Base-by-base conservation (phyloP, 2,113 vertebrate species). In the Sceloporus tristichus region DNA sequence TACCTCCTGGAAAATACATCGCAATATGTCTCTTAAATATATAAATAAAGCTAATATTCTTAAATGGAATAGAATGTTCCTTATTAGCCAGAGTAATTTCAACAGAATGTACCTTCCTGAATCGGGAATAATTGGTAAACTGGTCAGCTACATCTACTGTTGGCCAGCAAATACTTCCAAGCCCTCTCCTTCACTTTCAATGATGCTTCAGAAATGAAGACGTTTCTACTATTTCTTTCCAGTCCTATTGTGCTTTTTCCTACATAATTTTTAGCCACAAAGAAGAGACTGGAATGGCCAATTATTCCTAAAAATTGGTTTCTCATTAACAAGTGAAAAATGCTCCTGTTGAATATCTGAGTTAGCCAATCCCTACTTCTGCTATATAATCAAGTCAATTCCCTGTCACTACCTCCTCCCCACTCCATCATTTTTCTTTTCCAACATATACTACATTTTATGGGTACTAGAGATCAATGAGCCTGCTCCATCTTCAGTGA, bases 1-100 rank as follows among this genome's bases (percentile, higher is more conserved):
- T 23, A 99, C 96, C 94, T 99, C 99, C 99, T 99, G 94, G 48
- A 91, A 88, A 13, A 84, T 88, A 89, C 54, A 83, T 23, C 25
- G 34, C 34, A 53, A 74, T 68, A 82, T 54, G 54, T n/a, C 23
- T 75, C 73, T 81, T 4, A 70, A 40, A 21, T 16, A 27, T 54
- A 54, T 38, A 54, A 66, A 81, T 8, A 82, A 77, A 87, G 54
- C 40, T 16, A 8, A 84, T 29, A 85, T 75, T 9, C 40, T 77
- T 54, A 77, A 23, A 18, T 9, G 18, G 73, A 68, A 82, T 13
- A 54, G 18, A 82, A 40, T 54, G 42, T 11, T 21, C 34, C 48
- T 82, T 27, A 19, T 27, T 53, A 84, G 66, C 16, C n/a, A 53
- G 65, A 70, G 48, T 13, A 29, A 7, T 79, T 54, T 79, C 29